Evolutionary conservation across 2,113 vertebrate genomes (phyloP), one percentile per base, ranked within the genome.

Genomic region (Misgurnus mizolepis): DNA sequence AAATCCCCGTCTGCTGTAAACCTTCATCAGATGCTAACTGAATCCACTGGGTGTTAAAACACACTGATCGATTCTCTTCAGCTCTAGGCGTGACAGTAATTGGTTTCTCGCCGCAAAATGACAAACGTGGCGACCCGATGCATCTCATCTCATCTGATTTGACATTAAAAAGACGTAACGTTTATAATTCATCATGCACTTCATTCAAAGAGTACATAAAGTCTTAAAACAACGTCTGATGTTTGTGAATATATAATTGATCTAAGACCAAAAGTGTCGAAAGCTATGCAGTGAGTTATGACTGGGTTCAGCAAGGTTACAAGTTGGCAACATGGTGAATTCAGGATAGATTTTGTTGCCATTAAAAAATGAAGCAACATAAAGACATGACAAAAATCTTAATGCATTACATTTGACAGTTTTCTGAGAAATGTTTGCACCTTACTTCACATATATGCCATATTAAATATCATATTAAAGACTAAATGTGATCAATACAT

Each of bases 1-100:
- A 34, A 60, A 73, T 73, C 72, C 68, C 18, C 7, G 40, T 70
- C 17, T 73, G 70, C 6, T 43, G 22, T 12, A 22, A 53, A 82
- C 49, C 47, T 34, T 55, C 34, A 82, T 39, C 76, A 78, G 67
- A 40, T 71, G 18, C 61, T 58, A 47, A 53, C 47, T 60, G 71
- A 67, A 62, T 14, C 22, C 43, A 40, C 2, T 18, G 79, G 50
- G 69, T 66, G 58, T 60, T 78, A 79, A 81, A 74, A 81, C 40
- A 41, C 11, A 2, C 66, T 50, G 56, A 73, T 69, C 49, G 40
- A 81, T 81, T 74, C 17, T 56, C 64, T 45, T 14, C 47, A 53
- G 47, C 76, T 78, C 47, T 12, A 49, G 39, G 53, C 56, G 12
- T 22, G 47, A 60, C 17, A 81, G 69, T 69, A 62, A 62, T 68